Evolutionary conservation across 2,797 vertebrate genomes (phyloP).

Genomic region (Apogon hyalosoma): DNA sequence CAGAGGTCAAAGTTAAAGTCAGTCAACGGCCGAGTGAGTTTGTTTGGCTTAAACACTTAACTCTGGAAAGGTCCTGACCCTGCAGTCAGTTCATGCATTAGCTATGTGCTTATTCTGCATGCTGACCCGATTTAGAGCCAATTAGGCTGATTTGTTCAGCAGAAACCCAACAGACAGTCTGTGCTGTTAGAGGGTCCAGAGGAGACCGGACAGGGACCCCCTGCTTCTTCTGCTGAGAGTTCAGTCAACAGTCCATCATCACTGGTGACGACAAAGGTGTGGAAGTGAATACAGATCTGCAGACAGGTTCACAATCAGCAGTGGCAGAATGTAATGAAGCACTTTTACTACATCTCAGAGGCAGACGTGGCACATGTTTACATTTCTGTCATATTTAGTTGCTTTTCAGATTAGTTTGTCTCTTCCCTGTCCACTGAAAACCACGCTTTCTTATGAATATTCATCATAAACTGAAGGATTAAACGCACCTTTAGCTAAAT

Average conservation of each 20-base stretch:
- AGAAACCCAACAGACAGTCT: conserved; percentile 15
- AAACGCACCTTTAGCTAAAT: too few relatives aligned
- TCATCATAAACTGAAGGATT: too few relatives aligned
- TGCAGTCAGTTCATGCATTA: background rate
- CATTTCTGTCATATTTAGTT: too few relatives aligned
- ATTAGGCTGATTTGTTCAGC: conserved; percentile 6
- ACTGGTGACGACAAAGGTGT: conserved; percentile 17
- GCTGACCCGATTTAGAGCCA: conserved; percentile 1
- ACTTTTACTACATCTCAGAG: too few relatives aligned
- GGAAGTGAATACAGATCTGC: conserved; percentile 10
- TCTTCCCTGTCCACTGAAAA: too few relatives aligned
- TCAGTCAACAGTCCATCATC: conserved; percentile 22
- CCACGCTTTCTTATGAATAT: too few relatives aligned
- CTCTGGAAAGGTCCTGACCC: conserved; percentile 24
- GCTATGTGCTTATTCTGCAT: background rate
- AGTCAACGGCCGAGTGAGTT: background rate
- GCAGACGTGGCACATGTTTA: too few relatives aligned
- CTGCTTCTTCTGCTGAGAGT: conserved; percentile 32
- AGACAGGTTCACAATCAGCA: background rate
- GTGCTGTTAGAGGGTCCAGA: background rate
- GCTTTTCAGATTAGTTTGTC: too few relatives aligned
- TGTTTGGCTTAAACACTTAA: conserved; percentile 9
- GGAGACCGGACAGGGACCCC: background rate
- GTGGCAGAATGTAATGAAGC: too few relatives aligned
- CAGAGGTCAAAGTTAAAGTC: conserved; percentile 26